Conservation (phyloP, 2,888 invertebrate species). For the Scotopteryx bipunctaria region DNA sequence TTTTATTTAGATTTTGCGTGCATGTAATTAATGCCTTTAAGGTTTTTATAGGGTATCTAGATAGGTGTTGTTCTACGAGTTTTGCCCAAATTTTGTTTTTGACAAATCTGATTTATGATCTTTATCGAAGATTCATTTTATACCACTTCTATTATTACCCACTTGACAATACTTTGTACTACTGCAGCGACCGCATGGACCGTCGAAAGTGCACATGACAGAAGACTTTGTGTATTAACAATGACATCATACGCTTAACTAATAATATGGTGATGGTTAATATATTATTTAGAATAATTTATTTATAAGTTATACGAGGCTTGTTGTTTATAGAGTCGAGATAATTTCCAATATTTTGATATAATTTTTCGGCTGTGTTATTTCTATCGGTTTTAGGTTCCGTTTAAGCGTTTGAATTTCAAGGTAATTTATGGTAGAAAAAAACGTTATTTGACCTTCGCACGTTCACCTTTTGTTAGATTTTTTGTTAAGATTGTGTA, state of each 20-base stretch:
- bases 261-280: constrained; percentile 74
- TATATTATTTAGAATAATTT: constrained; percentile 47
- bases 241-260: constrained; percentile 47
- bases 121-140: no score
- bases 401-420: constrained; percentile 43
- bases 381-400: constrained; percentile 19
- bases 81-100: no score
- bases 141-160: neutral
- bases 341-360: constrained; percentile 23
- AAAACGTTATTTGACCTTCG: constrained; percentile 54
- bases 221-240: constrained; percentile 42
- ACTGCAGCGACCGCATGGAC: constrained; percentile 64
- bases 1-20: neutral
- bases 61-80: no score
- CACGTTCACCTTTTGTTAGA: constrained; percentile 57
- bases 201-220: constrained; percentile 79
- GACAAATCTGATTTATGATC: neutral
- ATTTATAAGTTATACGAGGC: constrained; percentile 46
- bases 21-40: neutral
- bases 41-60: neutral
- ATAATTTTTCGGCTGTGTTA: constrained; percentile 30
- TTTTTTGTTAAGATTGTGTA: constrained; percentile 34
- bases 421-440: constrained; percentile 64
- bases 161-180: constrained; percentile 1
- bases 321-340: constrained; percentile 65